These are phyloP conservation scores for Cyprinodon brontotheroides DNA, from an alignment of 2,113 vertebrate genomes.

Conservation along the genomic window DNA sequence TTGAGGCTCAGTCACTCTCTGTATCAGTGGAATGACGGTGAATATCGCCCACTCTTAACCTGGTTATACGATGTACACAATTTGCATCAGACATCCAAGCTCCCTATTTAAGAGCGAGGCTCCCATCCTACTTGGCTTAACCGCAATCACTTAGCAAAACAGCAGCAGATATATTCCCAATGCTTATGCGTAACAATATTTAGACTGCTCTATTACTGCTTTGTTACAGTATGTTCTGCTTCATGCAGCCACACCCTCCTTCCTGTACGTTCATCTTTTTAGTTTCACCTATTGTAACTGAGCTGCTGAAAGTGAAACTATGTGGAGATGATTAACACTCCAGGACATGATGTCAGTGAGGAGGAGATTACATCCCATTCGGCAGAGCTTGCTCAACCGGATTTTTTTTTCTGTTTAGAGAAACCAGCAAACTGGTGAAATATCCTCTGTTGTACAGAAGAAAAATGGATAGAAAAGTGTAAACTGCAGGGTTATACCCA, in stretches of 20 bases:
- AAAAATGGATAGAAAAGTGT: not conserved
- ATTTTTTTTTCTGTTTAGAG: not conserved
- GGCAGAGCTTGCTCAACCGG: slow-evolving; percentile 22
- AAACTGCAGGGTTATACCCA: not conserved
- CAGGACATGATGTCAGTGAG: slow-evolving; percentile 49
- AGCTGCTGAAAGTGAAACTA: slow-evolving; percentile 32
- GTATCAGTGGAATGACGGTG: not conserved
- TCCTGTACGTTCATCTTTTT: slow-evolving; percentile 13
- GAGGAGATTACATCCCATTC: slow-evolving; percentile 56
- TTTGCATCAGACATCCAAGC: too few species aligned
- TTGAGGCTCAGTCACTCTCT: not conserved
- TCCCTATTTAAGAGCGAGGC: not conserved
- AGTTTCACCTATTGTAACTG: slow-evolving; percentile 31
- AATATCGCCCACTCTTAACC: not conserved
- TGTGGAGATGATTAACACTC: slow-evolving; percentile 51
- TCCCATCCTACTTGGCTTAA: not conserved
- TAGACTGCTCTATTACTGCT: not conserved
- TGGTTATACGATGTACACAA: not conserved
- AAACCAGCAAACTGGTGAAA: slow-evolving; percentile 5
- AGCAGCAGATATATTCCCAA: not conserved
- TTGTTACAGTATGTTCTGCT: slow-evolving; percentile 3
- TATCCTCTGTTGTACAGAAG: not conserved
- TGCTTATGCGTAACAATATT: not conserved
- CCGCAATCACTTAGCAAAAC: not conserved
- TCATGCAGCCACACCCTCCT: slow-evolving; percentile 11